A percentile compares a stretch with the other conserved stretches of the same genome.
These are phyloP conservation scores for Callyntrura sp. DNA, from an alignment of 2,888 invertebrate species.

Conservation along the genomic window DNA sequence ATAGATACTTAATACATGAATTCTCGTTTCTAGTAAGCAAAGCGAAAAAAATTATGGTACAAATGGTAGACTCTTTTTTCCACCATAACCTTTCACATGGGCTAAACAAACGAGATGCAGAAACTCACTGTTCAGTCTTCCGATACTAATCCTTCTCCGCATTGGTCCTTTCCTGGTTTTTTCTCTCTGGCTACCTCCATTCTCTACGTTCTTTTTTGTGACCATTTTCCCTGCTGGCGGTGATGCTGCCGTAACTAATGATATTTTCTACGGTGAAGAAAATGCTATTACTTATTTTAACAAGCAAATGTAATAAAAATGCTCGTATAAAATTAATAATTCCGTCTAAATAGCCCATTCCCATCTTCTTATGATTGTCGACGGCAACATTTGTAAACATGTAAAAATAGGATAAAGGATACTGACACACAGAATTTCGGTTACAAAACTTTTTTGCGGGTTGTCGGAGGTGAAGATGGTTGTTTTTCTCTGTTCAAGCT, in stretches of 20 bases:
- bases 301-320: constrained; percentile 19
- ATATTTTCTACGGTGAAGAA: constrained; percentile 29
- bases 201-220: not conserved
- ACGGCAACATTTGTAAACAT: not conserved
- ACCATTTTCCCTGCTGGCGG: not conserved
- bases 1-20: not conserved
- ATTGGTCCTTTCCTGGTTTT: constrained; percentile 29
- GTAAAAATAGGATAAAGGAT: not conserved
- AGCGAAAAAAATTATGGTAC: not conserved
- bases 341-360: not conserved
- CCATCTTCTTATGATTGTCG: constrained; percentile 1
- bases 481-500: not conserved
- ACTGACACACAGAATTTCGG: not conserved
- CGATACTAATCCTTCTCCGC: not conserved
- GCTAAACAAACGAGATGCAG: not conserved
- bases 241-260: constrained; percentile 52
- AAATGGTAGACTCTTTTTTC: constrained; percentile 10
- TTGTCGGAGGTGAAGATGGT: not conserved
- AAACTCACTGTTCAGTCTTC: not conserved
- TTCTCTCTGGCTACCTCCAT: not conserved
- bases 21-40: not conserved
- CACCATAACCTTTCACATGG: constrained; percentile 38
- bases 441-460: not conserved
- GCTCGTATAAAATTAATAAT: not conserved
- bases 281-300: constrained; percentile 20